Conservation (phyloP, 1,140 invertebrate genomes). For the Notospermus geniculatus region DNA sequence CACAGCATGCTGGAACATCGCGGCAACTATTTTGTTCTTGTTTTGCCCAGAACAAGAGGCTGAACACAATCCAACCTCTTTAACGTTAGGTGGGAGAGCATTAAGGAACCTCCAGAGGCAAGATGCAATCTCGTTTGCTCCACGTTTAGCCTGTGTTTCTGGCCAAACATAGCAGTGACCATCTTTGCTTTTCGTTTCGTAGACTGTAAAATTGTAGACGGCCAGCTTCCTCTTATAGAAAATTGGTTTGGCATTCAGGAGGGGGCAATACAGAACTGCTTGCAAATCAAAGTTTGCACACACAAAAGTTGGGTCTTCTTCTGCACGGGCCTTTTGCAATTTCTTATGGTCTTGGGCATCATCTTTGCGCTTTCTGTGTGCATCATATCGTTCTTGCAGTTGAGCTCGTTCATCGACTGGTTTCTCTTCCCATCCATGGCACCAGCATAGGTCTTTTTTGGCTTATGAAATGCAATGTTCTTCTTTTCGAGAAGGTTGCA, state of each 20-base stretch:
- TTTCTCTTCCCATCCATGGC: too few relatives aligned
- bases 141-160: neutral
- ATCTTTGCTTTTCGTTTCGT: neutral
- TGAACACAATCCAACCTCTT: neutral
- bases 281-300: slow-evolving; percentile 4
- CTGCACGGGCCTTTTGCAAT: too few relatives aligned
- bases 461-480: too few relatives aligned
- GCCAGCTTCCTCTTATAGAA: neutral
- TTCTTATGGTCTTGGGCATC: too few relatives aligned
- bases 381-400: too few relatives aligned
- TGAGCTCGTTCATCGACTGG: too few relatives aligned
- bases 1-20: neutral
- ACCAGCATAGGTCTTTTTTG: too few relatives aligned
- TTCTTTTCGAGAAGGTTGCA: too few relatives aligned
- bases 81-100: neutral
- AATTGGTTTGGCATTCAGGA: neutral
- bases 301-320: too few relatives aligned
- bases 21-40: neutral
- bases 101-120: neutral
- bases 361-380: too few relatives aligned
- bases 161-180: neutral
- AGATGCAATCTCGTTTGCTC: neutral
- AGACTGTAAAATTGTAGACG: neutral
- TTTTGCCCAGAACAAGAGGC: neutral
- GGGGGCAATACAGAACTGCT: neutral